Conservation (phyloP, 2,888 invertebrate species). For the Apotomis capreana region DNA sequence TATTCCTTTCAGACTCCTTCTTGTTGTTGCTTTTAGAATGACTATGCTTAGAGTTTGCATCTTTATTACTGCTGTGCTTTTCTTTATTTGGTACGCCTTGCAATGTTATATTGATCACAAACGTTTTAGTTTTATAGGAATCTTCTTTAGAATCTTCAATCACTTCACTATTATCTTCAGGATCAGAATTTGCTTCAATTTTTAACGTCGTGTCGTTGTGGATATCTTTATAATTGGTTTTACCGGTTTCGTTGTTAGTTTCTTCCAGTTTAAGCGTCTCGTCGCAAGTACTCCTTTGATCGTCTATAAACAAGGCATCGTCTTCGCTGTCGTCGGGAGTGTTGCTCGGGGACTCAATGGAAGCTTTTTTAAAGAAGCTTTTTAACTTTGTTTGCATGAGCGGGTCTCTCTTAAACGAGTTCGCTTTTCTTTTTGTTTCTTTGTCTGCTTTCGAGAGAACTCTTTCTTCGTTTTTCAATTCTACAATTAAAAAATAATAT, state of each 20-base stretch:
- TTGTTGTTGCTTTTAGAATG: constrained; percentile 41
- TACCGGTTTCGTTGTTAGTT: neutral
- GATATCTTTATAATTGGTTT: constrained; percentile 29
- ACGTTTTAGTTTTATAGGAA: constrained; percentile 56
- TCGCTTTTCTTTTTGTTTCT: constrained; percentile 73
- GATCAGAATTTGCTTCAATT: constrained; percentile 41
- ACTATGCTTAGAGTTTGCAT: constrained; percentile 42
- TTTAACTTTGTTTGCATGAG: constrained; percentile 78
- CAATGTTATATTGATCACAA: constrained; percentile 75
- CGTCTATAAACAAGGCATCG: constrained; percentile 66
- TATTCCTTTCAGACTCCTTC: constrained; percentile 38
- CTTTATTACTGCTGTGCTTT: constrained; percentile 41
- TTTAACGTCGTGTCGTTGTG: constrained; percentile 45
- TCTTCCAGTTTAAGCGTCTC: constrained; percentile 59
- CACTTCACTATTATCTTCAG: constrained; percentile 41
- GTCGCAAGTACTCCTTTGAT: constrained; percentile 47
- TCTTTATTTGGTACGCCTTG: constrained; percentile 65
- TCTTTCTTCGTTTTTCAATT: constrained; percentile 55
- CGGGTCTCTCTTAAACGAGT: constrained; percentile 77
- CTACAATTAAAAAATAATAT: constrained; percentile 52
- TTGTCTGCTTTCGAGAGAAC: constrained; percentile 74
- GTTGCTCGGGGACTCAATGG: constrained; percentile 54
- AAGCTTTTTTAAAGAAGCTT: constrained; percentile 68
- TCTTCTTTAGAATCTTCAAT: constrained; percentile 34
- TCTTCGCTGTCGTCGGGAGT: constrained; percentile 63